A percentile compares a stretch with the other conserved stretches of the same genome.
Evolutionary conservation across 2,888 invertebrate genomes (phyloP).

Genomic region (Teleogryllus oceanicus): DNA sequence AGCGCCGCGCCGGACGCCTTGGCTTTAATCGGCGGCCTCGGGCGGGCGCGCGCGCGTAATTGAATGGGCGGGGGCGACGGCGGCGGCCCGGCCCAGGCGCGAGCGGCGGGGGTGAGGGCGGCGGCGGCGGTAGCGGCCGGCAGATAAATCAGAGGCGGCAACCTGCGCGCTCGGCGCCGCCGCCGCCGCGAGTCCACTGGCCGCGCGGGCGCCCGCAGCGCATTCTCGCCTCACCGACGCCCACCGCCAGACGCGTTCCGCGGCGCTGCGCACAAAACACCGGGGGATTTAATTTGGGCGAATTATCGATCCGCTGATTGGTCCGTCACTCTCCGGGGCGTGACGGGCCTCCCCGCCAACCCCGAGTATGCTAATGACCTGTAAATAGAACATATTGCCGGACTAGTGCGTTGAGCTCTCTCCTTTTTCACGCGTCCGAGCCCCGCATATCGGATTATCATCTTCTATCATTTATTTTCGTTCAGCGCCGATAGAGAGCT

Average conservation of each 20-base stretch:
- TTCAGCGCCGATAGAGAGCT: neutral
- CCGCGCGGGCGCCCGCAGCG: neutral
- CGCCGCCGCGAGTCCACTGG: no score
- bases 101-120: neutral
- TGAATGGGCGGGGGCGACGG: slow-evolving; percentile 1
- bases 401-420: neutral
- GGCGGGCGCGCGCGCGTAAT: neutral
- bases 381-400: neutral
- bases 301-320: slow-evolving; percentile 18
- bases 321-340: neutral
- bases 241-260: neutral
- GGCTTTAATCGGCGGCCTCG: slow-evolving; percentile 1
- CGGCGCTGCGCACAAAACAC: neutral
- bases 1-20: neutral
- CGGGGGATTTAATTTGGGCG: neutral
- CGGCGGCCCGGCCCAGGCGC: neutral
- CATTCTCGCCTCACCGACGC: neutral
- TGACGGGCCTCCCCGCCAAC: neutral
- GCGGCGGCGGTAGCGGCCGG: neutral
- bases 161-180: neutral
- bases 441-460: neutral
- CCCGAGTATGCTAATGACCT: neutral
- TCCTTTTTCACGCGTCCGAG: neutral
- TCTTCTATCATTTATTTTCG: slow-evolving; percentile 5
- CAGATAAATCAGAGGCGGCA: slow-evolving; percentile 11